A percentile compares a stretch with the other conserved stretches of the same genome.
These are phyloP conservation scores for Balearica regulorum DNA, from an alignment of 2,797 vertebrate genomes.

Conservation along the genomic window DNA sequence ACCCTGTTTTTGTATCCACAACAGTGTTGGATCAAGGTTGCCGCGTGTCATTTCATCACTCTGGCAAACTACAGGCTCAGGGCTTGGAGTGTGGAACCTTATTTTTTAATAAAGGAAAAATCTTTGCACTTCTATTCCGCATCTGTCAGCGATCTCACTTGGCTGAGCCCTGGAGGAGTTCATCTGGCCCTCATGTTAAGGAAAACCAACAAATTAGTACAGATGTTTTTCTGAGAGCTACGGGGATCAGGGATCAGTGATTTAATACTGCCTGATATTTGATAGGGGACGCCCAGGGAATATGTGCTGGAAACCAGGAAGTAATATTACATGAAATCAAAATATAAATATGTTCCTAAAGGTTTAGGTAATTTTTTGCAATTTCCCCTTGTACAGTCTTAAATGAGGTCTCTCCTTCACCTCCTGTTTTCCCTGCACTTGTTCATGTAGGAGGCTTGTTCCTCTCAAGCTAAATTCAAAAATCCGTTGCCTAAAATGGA, in stretches of 20 bases:
- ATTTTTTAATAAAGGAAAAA: slow-evolving; percentile 55
- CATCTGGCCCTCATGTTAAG: slow-evolving; percentile 60
- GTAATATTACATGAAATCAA: slow-evolving; percentile 70
- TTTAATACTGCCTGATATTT: slow-evolving; percentile 70
- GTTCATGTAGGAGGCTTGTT: background rate
- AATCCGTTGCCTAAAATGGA: background rate
- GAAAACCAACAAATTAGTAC: slow-evolving; percentile 68
- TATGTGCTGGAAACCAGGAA: slow-evolving; percentile 68
- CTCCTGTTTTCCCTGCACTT: slow-evolving; percentile 37
- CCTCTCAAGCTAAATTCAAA: background rate
- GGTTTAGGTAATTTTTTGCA: slow-evolving; percentile 69
- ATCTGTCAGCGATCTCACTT: slow-evolving; percentile 69
- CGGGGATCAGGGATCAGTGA: slow-evolving; percentile 59
- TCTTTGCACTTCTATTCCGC: slow-evolving; percentile 27
- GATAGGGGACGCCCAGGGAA: slow-evolving; percentile 62
- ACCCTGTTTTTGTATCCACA: slow-evolving; percentile 17
- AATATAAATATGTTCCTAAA: slow-evolving; percentile 70
- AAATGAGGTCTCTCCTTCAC: slow-evolving; percentile 11
- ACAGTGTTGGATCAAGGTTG: slow-evolving; percentile 15
- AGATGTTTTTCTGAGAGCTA: slow-evolving; percentile 69
- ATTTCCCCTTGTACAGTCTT: slow-evolving; percentile 60
- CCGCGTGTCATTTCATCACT: slow-evolving; percentile 39
- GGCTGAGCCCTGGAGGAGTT: slow-evolving; percentile 47
- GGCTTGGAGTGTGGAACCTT: background rate
- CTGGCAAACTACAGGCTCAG: background rate